A percentile compares a stretch with the other conserved stretches of the same genome.
Evolutionary conservation across 2,113 vertebrate species (phyloP).

Genomic region (Tyto alba): DNA sequence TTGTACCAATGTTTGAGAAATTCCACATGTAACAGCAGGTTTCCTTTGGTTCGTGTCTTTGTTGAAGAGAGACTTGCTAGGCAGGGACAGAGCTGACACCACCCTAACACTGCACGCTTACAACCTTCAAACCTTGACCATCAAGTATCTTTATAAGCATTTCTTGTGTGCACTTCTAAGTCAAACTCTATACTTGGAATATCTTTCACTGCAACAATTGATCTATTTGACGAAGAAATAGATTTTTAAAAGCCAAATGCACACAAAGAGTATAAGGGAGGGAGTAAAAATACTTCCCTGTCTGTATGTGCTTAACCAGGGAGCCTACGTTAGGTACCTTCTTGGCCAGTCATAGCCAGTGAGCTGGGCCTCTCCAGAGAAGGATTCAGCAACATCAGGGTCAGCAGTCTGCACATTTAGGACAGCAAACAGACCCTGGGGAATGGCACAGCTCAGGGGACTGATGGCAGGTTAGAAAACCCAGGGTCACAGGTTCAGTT

Average conservation of each 20-base stretch:
- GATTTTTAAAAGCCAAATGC: background rate
- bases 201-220: background rate
- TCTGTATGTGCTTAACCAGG: background rate
- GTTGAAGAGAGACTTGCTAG: background rate
- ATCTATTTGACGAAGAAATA: background rate
- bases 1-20: background rate
- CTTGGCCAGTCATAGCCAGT: background rate
- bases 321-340: background rate
- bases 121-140: background rate
- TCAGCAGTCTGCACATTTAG: background rate
- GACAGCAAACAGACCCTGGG: background rate
- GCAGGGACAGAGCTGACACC: background rate
- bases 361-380: background rate
- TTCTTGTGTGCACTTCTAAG: background rate
- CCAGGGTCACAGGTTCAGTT: background rate
- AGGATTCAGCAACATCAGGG: background rate
- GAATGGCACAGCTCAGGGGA: background rate
- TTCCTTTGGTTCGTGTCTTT: background rate
- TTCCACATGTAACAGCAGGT: background rate
- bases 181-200: background rate
- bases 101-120: rapidly evolving
- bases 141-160: background rate
- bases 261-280: background rate
- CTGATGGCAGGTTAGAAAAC: background rate
- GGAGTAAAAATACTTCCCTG: background rate